phyloP scores from a whole-genome alignment of 2,888 invertebrate species.

The Frankliniella intonsa region DNA sequence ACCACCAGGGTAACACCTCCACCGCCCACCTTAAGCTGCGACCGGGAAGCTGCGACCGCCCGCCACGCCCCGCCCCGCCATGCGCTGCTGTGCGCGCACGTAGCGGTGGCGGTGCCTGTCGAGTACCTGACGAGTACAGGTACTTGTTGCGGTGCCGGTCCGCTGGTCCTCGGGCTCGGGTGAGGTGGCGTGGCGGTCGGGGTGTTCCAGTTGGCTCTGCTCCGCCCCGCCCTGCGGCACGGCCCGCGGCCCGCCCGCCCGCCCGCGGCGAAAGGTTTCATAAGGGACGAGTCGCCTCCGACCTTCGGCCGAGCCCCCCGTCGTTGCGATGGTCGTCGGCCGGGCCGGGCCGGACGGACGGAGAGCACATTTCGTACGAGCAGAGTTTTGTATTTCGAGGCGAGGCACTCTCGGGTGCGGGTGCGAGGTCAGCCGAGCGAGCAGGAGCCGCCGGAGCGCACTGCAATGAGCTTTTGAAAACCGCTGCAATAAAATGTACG shows the following conservation, averaged over 20 bases:
- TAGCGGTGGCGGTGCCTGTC: background rate
- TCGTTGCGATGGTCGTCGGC: background rate
- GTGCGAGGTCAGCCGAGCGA: too few species aligned
- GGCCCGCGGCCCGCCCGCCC: background rate
- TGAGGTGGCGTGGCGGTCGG: background rate
- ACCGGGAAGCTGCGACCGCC: too few species aligned
- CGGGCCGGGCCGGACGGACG: background rate
- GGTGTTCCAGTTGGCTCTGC: slow-evolving; percentile 17
- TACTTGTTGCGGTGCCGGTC: background rate
- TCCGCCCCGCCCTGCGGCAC: background rate
- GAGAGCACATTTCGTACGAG: background rate
- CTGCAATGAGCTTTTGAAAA: too few species aligned
- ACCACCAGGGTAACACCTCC: too few species aligned
- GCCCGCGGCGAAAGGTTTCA: background rate
- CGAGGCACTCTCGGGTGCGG: too few species aligned
- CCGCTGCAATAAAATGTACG: too few species aligned
- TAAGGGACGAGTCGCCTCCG: background rate
- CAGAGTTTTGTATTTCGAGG: too few species aligned
- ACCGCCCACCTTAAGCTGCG: too few species aligned
- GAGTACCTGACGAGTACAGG: background rate
- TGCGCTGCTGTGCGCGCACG: too few species aligned
- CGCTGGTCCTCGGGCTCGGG: background rate
- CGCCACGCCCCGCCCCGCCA: too few species aligned
- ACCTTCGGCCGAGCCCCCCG: background rate
- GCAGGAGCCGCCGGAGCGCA: too few species aligned